A percentile compares a stretch with the other conserved stretches of the same genome.
Conservation (phyloP, 2,113 vertebrate genomes). For the Pseudorhombus dupliciocellatus region DNA sequence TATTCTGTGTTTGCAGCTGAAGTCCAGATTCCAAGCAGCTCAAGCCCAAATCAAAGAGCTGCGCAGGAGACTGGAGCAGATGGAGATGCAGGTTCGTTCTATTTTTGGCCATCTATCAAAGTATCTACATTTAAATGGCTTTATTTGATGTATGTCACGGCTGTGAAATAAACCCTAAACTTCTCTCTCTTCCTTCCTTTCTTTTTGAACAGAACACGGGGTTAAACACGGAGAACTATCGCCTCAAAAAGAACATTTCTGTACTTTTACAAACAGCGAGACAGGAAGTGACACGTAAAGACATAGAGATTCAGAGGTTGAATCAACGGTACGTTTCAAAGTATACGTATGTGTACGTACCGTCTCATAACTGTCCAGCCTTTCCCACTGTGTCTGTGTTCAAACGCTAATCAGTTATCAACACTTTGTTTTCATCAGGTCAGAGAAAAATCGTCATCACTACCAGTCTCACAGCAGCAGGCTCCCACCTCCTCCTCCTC, state of each 20-base stretch:
- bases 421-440: slow-evolving; percentile 54
- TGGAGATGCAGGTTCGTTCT: slow-evolving; percentile 88
- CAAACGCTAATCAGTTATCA: not conserved
- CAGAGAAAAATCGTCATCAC: slow-evolving; percentile 35
- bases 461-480: slow-evolving; percentile 18
- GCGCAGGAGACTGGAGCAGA: slow-evolving; percentile 85
- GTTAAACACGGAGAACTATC: slow-evolving; percentile 88
- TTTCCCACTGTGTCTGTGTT: not conserved
- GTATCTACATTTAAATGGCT: too few relatives aligned
- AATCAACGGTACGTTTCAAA: slow-evolving; percentile 82
- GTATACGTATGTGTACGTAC: not conserved
- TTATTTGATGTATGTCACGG: too few relatives aligned
- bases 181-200: not conserved
- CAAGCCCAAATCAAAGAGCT: slow-evolving; percentile 90
- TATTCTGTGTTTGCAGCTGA: slow-evolving; percentile 83
- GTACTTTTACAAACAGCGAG: slow-evolving; percentile 93
- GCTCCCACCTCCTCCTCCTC: not conserved
- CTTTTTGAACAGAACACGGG: slow-evolving; percentile 82
- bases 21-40: slow-evolving; percentile 87
- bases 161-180: not conserved
- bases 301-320: slow-evolving; percentile 92
- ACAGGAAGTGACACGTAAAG: slow-evolving; percentile 93
- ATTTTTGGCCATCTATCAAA: not conserved
- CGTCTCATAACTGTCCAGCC: not conserved
- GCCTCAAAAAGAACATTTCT: slow-evolving; percentile 96